Base-by-base conservation (phyloP, 2,113 vertebrate genomes). In the Panurus biarmicus region DNA sequence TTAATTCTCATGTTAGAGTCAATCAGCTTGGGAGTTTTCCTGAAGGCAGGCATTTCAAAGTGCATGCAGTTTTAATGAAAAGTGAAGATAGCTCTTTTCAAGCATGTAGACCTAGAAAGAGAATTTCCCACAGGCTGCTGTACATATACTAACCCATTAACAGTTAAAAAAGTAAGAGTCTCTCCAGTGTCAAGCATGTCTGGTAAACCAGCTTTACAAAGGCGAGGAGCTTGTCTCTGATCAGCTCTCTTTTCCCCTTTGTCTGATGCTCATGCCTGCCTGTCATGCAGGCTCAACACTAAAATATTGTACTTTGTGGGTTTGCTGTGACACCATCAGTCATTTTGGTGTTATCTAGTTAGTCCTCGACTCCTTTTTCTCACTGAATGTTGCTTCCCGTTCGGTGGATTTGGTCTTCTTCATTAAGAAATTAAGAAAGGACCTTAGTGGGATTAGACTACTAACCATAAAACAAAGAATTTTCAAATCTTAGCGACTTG, bases 1-100 rank as follows among this genome's bases (percentile, higher is more conserved):
- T 97, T 96, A 96, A 96, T 96, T 97, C 94, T 95, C 69, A 67
- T 90, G 91, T 96, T 96, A 77, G 82, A 96, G 72, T 91, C 93
- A 93, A 91, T 95, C 91, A 93, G 87, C 87, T 45, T 76, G 94
- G 92, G 94, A 95, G 82, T 94, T 95, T 91, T 96, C 87, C 90
- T 94, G 85, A 89, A 97, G 91, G 93, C 96, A 95, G 93, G 79
- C 95, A 76, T 90, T 95, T 90, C 91, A 60, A 88, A 95, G 91
- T 80, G 82, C 87, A 40, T 48, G 71, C 64, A 60, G 82, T 87
- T 97, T 93, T 96, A 97, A 97, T 97, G 94, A 90, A 96, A 96
- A 95, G 82, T 0, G 7, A 94, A 97, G 89, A 91, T 90, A 94
- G 67, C 85, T 86, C 51, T 86, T 96, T 87, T 95, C 75, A 90